Conservation (phyloP, 2,113 vertebrate species). For the Forbesichthys papilliferus region DNA sequence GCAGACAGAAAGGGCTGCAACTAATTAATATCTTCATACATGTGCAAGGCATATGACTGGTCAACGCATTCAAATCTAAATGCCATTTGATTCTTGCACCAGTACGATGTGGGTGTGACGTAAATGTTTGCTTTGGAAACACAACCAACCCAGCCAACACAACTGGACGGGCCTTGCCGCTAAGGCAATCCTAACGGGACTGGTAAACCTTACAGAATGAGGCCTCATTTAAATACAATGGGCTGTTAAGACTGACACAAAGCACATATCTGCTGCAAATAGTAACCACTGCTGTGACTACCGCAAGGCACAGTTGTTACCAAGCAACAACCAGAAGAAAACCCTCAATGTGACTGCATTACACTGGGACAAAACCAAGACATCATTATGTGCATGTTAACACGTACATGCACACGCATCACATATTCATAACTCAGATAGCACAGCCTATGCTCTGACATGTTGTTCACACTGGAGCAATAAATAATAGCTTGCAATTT, state of each 20-base stretch:
- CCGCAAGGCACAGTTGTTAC: constrained; percentile 55
- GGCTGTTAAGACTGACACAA: constrained; percentile 28
- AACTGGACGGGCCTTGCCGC: neutral
- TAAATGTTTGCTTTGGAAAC: too few species aligned
- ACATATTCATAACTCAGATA: constrained; percentile 7
- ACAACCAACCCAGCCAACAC: too few species aligned
- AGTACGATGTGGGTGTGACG: too few species aligned
- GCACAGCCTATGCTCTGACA: constrained; percentile 5
- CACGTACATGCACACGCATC: neutral
- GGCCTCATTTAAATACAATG: constrained; percentile 44
- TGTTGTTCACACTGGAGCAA: constrained; percentile 3
- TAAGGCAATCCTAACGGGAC: constrained; percentile 16
- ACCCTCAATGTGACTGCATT: constrained; percentile 42
- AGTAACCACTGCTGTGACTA: constrained; percentile 69
- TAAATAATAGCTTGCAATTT: constrained; percentile 48
- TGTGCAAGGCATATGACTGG: too few species aligned
- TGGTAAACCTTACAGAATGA: constrained; percentile 29
- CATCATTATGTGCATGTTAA: constrained; percentile 1
- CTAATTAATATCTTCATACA: too few species aligned
- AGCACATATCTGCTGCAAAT: constrained; percentile 49
- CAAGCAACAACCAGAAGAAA: constrained; percentile 48
- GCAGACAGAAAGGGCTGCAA: too few species aligned
- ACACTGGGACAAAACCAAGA: constrained; percentile 46
- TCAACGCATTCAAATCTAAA: too few species aligned
- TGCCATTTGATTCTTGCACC: too few species aligned